These are phyloP conservation scores for Apis cerana DNA, from an alignment of 1,140 invertebrate genomes.

Conservation along the genomic window DNA sequence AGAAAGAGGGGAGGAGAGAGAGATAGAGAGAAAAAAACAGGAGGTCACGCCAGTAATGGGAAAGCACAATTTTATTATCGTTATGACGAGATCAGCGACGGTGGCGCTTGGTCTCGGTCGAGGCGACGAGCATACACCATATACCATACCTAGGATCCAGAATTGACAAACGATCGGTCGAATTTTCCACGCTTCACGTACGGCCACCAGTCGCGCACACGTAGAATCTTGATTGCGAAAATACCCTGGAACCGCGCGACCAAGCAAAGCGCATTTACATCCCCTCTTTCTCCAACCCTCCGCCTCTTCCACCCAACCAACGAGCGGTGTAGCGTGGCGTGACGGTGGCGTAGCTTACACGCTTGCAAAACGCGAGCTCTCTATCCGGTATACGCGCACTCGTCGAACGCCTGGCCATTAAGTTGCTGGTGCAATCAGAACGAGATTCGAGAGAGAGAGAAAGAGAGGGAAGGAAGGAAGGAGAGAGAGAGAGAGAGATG, in stretches of 20 bases:
- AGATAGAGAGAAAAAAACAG: no score
- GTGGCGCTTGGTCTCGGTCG: no score
- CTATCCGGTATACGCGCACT: constrained; percentile 29
- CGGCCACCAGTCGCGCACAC: not conserved
- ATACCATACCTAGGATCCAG: not conserved
- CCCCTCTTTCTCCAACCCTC: not conserved
- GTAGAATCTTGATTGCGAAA: constrained; percentile 42
- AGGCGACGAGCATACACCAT: not conserved
- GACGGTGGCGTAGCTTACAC: constrained; percentile 12
- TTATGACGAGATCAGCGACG: constrained; percentile 3
- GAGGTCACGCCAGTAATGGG: no score
- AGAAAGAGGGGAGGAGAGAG: not conserved
- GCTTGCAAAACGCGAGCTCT: constrained; percentile 20
- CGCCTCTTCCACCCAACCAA: no score
- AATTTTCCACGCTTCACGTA: constrained; percentile 31
- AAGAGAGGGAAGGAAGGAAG: not conserved
- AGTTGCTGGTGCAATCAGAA: constrained; percentile 62
- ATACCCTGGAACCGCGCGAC: constrained; percentile 12
- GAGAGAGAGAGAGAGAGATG: no score
- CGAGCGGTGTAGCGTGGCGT: not conserved
- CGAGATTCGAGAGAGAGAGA: constrained; percentile 25
- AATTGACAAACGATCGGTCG: constrained; percentile 27
- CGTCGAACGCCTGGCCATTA: constrained; percentile 58
- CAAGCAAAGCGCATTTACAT: constrained; percentile 44
- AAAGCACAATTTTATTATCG: not conserved